A percentile compares a stretch with the other conserved stretches of the same genome.
phyloP scores from a whole-genome alignment of 2,888 invertebrate species.

The Euplagia quadripunctaria region DNA sequence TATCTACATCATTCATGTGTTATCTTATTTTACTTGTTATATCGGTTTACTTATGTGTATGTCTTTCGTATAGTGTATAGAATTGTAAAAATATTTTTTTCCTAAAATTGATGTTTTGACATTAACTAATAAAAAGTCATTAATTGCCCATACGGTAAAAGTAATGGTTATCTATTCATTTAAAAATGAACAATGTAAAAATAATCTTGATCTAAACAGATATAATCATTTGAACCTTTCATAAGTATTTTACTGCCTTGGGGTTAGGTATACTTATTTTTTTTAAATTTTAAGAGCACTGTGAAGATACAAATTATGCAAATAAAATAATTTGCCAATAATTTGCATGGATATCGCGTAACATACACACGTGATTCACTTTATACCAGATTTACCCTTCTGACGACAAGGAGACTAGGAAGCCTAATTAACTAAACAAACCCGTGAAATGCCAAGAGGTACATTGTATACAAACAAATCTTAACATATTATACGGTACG shows the following conservation, averaged over 20 bases:
- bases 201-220: too few relatives aligned
- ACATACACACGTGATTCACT: too few relatives aligned
- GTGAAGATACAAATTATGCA: too few relatives aligned
- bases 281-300: too few relatives aligned
- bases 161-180: not conserved
- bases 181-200: too few relatives aligned
- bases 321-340: too few relatives aligned
- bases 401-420: not conserved
- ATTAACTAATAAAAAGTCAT: not conserved
- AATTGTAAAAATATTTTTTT: not conserved
- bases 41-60: not conserved
- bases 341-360: too few relatives aligned
- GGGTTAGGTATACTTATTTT: too few relatives aligned
- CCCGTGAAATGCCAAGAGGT: not conserved
- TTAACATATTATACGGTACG: conserved; percentile 25
- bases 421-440: not conserved
- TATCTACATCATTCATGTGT: conserved; percentile 37
- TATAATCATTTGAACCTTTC: too few relatives aligned
- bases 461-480: conserved; percentile 54
- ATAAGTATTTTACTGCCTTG: too few relatives aligned
- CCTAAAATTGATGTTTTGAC: not conserved
- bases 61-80: not conserved
- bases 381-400: not conserved
- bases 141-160: not conserved
- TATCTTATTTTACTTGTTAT: conserved; percentile 17